Evolutionary conservation across 2,797 vertebrate genomes (phyloP).

Genomic region (Pangasius krempfi): DNA sequence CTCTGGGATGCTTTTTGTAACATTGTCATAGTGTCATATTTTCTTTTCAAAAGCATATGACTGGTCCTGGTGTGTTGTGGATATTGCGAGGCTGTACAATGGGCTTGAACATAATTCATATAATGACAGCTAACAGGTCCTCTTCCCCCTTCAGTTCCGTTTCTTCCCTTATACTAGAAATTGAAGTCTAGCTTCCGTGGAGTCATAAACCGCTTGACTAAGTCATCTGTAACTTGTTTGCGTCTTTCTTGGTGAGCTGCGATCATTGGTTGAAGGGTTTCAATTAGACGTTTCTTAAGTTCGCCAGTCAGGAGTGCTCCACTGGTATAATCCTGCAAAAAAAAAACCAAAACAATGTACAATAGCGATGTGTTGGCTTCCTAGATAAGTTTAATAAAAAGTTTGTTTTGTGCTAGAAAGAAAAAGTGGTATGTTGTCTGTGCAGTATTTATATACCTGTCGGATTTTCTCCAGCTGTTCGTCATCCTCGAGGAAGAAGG

Average conservation of each 20-base stretch:
- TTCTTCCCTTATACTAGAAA: conserved; percentile 67
- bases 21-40: background rate
- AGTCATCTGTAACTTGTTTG: conserved; percentile 86
- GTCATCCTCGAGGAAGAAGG: conserved; percentile 97
- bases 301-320: conserved; percentile 93
- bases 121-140: background rate
- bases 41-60: background rate
- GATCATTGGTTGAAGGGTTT: conserved; percentile 91
- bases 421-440: background rate
- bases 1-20: background rate
- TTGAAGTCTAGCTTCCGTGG: conserved; percentile 85
- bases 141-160: background rate
- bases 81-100: background rate
- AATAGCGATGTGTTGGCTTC: background rate
- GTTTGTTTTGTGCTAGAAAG: background rate
- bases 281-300: conserved; percentile 90
- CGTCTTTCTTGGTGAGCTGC: conserved; percentile 88
- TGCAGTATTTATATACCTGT: conserved; percentile 76
- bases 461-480: conserved; percentile 89
- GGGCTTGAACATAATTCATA: background rate
- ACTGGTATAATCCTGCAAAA: conserved; percentile 86
- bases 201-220: conserved; percentile 89
- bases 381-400: background rate
- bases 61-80: background rate
- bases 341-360: background rate